Percentiles rank a stretch among this genome's conserved stretches.
Conservation (phyloP, 64 coral and sea anemone genomes). For the Porites australiensis region DNA sequence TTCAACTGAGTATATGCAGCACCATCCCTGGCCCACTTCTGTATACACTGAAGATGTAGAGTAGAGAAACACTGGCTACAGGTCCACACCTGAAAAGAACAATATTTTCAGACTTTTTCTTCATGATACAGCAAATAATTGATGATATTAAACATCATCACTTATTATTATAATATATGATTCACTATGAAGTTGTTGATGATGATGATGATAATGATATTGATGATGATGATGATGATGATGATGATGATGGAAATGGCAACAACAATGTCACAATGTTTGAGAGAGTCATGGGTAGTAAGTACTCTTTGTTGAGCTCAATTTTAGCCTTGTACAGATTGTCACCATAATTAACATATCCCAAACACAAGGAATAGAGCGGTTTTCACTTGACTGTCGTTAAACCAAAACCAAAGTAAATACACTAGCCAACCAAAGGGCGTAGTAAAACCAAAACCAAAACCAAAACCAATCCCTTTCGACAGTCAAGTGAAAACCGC, state of each 20-base stretch:
- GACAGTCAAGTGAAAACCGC: no score
- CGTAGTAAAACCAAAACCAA: no score
- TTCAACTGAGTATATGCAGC: slow-evolving; percentile 46
- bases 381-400: no score
- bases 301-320: no score
- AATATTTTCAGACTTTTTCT: background rate
- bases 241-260: background rate
- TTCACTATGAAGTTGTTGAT: background rate
- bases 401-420: no score
- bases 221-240: background rate
- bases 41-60: slow-evolving; percentile 92
- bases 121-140: background rate
- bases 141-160: background rate
- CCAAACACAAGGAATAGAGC: no score
- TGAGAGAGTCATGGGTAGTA: no score
- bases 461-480: no score
- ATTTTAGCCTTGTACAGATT: no score
- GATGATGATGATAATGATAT: background rate
- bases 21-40: slow-evolving; percentile 93
- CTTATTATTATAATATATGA: background rate
- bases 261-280: background rate
- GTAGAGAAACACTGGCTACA: slow-evolving; percentile 86
- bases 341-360: no score
- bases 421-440: no score
- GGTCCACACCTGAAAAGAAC: slow-evolving; percentile 84